Evolutionary conservation across 2,113 vertebrate species (phyloP).

Genomic region (Anthoscopus minutus): DNA sequence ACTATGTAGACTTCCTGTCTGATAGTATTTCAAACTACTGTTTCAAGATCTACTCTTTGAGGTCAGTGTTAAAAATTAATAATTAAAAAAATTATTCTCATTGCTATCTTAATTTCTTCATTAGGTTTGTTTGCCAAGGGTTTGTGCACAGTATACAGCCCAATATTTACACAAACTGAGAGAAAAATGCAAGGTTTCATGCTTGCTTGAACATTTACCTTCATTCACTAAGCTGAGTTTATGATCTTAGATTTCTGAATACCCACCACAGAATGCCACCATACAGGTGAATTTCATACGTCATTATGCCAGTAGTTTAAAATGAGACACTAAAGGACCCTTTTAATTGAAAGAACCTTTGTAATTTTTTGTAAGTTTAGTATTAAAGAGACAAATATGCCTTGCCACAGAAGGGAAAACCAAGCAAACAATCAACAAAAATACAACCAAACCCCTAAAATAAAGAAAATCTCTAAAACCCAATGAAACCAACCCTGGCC

Average conservation of each 20-base stretch:
- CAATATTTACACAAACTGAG: not conserved
- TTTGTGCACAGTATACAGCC: not conserved
- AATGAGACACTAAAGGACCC: not conserved
- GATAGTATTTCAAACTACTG: not conserved
- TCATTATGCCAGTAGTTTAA: not conserved
- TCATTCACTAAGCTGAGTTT: not conserved
- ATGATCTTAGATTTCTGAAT: not conserved
- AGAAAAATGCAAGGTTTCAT: not conserved
- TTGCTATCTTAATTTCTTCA: not conserved
- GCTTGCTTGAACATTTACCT: not conserved
- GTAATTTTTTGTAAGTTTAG: not conserved
- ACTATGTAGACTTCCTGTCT: not conserved
- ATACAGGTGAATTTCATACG: not conserved
- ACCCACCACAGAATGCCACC: too few relatives aligned
- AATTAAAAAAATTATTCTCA: not conserved
- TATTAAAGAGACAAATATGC: not conserved
- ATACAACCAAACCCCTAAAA: not conserved
- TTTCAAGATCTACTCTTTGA: not conserved
- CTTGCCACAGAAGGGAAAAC: not conserved
- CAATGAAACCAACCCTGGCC: fast-evolving
- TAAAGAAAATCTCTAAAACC: not conserved
- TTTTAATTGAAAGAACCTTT: not conserved
- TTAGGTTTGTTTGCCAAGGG: not conserved
- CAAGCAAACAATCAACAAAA: not conserved
- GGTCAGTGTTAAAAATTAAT: not conserved